Evolutionary conservation across 92 coral and sea anemone genomes (phyloP), one percentile per base, ranked within the genome.

Genomic region (Porites cylindrica): DNA sequence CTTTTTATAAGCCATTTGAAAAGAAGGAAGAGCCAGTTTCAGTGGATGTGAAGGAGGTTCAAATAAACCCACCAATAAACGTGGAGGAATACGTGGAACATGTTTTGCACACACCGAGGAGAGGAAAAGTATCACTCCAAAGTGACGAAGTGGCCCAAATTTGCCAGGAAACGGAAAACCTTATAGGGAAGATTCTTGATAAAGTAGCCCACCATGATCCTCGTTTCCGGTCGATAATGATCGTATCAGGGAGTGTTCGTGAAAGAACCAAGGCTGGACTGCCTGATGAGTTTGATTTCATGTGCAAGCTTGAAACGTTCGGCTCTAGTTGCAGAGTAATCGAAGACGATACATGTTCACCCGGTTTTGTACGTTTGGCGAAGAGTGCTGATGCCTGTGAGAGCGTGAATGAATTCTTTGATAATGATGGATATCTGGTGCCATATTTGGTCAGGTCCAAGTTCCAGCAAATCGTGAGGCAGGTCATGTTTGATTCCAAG

Each of bases 191-290:
- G 63, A 88, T 88, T 50, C 91, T 88, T 43, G 76, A 75, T 38
- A 80, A 50, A 20, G 86, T 87, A 13, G 86, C 74, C 13, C 50
- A 50, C 26, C 68, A 64, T n/a, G 91, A 88, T 82, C 19, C 19
- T 75, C 91, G 91, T 56, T 82, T 88, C 53, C 88, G 71, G 52
- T 88, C 91, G 51, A 78, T 20, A 51, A 10, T 88, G 82, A 58
- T 88, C 8, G 54, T 78, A 60, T 82, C 91, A 3, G 91, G 91
- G 32, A 88, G 91, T 76, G 88, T 88, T 72, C 83, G 88, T 53
- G 88, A 88, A 71, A 72, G 76, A 82, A 88, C 91, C 73, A 88
- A 88, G 72, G 88, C 88, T 8, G 83, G 91, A 21, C 72, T 88
- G 76, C 91, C 88, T 13, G 74, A 88, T 68, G 91, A 88, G 69